Percentiles rank a stretch among this genome's conserved stretches.
Conservation (phyloP, 1,140 invertebrate species). For the Caenorhabditis latens region DNA sequence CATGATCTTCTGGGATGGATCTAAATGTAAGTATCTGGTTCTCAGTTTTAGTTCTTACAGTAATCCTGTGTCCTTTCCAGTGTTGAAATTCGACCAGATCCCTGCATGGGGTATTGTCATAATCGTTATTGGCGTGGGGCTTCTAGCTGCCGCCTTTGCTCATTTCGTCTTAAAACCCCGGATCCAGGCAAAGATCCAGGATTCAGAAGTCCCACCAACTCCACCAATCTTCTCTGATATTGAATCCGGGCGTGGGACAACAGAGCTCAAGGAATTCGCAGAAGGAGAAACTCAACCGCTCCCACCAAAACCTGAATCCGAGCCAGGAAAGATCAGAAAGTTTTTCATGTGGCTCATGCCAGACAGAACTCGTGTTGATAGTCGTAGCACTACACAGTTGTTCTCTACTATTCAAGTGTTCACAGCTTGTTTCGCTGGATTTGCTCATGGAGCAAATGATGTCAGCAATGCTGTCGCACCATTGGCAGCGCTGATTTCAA, state of each 20-base stretch:
- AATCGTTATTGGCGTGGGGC: slow-evolving; percentile 65
- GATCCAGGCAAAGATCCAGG: slow-evolving; percentile 65
- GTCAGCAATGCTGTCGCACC: slow-evolving; percentile 95
- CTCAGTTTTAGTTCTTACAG: neutral
- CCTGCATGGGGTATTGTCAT: slow-evolving; percentile 68
- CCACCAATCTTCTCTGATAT: slow-evolving; percentile 32
- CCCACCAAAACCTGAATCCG: slow-evolving; percentile 11
- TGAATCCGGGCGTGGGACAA: slow-evolving; percentile 27
- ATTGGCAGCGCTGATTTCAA: slow-evolving; percentile 85
- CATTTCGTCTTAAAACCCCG: slow-evolving; percentile 72
- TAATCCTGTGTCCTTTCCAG: slow-evolving; percentile 60
- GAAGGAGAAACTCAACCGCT: neutral
- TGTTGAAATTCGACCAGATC: slow-evolving; percentile 67
- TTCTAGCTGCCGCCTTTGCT: slow-evolving; percentile 67
- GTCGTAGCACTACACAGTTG: slow-evolving; percentile 69
- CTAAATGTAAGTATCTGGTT: slow-evolving; percentile 84
- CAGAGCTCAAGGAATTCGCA: slow-evolving; percentile 9
- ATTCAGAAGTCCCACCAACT: slow-evolving; percentile 8
- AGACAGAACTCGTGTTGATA: slow-evolving; percentile 66
- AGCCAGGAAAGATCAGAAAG: slow-evolving; percentile 34
- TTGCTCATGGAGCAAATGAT: slow-evolving; percentile 98
- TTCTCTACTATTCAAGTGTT: slow-evolving; percentile 82
- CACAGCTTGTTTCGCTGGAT: slow-evolving; percentile 95
- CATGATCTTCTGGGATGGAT: slow-evolving; percentile 91
- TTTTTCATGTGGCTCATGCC: slow-evolving; percentile 73